phyloP scores from a whole-genome alignment of 1,140 invertebrate species.

The Temnothorax longispinosus region DNA sequence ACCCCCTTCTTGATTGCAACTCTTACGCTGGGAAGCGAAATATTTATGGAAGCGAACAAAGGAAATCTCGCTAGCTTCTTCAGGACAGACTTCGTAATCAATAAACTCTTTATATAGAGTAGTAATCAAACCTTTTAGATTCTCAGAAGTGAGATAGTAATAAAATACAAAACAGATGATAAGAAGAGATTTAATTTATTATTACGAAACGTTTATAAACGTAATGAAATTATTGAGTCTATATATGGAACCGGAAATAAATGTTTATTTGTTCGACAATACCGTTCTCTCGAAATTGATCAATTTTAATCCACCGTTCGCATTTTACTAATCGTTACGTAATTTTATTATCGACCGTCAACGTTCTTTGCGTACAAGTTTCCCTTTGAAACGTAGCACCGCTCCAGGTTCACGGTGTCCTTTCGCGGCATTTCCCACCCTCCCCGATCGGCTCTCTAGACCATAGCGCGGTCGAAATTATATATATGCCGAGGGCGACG shows the following conservation, averaged over 20 bases:
- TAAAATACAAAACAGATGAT: too few species aligned
- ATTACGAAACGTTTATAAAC: neutral
- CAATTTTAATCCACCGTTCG: neutral
- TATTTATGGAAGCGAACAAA: neutral
- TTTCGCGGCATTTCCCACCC: neutral
- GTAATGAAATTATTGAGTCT: neutral
- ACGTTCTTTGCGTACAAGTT: neutral
- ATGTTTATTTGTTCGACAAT: neutral
- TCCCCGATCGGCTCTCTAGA: slow-evolving; percentile 12
- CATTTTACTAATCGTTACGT: neutral
- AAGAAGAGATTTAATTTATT: neutral
- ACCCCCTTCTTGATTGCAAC: neutral
- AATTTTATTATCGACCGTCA: neutral
- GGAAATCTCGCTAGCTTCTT: neutral
- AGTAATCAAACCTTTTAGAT: too few species aligned
- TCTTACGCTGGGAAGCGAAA: neutral
- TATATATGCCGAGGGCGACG: neutral
- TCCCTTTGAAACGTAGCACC: neutral
- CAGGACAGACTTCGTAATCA: neutral
- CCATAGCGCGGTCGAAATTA: slow-evolving; percentile 45
- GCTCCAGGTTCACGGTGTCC: neutral
- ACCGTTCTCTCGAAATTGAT: neutral
- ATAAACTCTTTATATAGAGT: neutral
- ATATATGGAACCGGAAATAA: neutral
- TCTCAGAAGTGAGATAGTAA: neutral